Conservation (phyloP, 2,888 invertebrate genomes). For the Gortyna flavago region DNA sequence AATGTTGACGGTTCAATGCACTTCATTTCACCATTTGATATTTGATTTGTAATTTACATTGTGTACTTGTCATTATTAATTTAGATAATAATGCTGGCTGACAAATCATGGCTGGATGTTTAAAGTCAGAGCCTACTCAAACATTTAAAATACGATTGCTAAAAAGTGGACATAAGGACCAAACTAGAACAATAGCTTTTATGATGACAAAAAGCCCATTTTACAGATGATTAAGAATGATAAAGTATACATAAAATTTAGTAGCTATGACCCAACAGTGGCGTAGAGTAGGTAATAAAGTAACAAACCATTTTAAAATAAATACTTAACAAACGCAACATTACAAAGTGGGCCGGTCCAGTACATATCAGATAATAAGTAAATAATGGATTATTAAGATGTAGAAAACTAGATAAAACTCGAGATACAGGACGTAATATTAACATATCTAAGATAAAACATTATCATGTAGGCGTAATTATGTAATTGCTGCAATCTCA, state of each 20-base stretch:
- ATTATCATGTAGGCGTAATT: constrained; percentile 56
- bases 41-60: constrained; percentile 13
- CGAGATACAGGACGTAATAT: constrained; percentile 49
- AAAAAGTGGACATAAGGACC: neutral
- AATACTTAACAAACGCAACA: constrained; percentile 12
- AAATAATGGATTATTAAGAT: constrained; percentile 60
- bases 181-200: neutral
- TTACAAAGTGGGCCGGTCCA: constrained; percentile 30
- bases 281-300: neutral
- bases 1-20: constrained; percentile 27
- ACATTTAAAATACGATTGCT: neutral
- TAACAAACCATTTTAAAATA: neutral
- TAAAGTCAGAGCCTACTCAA: neutral
- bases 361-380: constrained; percentile 46
- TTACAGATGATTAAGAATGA: neutral
- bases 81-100: neutral
- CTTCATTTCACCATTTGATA: constrained; percentile 21
- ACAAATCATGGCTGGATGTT: neutral
- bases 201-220: neutral
- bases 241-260: neutral
- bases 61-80: constrained; percentile 22
- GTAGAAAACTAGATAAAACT: constrained; percentile 56
- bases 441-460: constrained; percentile 58
- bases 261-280: neutral
- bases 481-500: constrained; percentile 55